phyloP scores from a whole-genome alignment of 2,113 vertebrate genomes.

The Solea senegalensis region DNA sequence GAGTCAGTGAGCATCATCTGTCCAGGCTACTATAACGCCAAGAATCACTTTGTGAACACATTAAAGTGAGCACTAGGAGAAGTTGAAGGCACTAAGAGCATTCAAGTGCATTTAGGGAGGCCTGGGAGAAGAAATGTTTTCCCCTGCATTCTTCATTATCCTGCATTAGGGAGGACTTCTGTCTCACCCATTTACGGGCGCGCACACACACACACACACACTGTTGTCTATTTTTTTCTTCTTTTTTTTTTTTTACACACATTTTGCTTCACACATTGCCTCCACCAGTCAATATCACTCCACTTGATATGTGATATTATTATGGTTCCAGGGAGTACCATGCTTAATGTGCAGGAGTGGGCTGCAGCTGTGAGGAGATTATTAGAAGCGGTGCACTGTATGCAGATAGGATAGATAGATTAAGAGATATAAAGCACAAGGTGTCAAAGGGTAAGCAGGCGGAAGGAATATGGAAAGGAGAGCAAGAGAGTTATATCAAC shows the following conservation, averaged over 20 bases:
- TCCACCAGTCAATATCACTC: constrained; percentile 47
- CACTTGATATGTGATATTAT: constrained; percentile 77
- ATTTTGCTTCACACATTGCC: constrained; percentile 25
- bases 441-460: constrained; percentile 8
- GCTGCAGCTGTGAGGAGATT: constrained; percentile 60
- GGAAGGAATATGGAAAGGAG: constrained; percentile 1
- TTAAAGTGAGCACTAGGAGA: constrained; percentile 58
- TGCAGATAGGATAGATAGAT: constrained; percentile 32
- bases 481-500: constrained; percentile 8
- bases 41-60: constrained; percentile 52
- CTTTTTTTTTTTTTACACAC: constrained; percentile 18
- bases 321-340: constrained; percentile 53
- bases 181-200: background rate
- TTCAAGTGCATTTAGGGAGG: constrained; percentile 75
- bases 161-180: constrained; percentile 66
- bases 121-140: constrained; percentile 68
- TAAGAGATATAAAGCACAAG: constrained; percentile 25
- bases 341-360: constrained; percentile 64
- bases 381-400: constrained; percentile 42
- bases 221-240: constrained; percentile 14
- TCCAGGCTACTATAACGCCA: constrained; percentile 44
- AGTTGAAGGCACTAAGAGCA: constrained; percentile 72
- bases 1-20: constrained; percentile 16
- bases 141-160: constrained; percentile 75
- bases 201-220: constrained; percentile 46